These are phyloP conservation scores for Aphyosemion australe DNA, from an alignment of 2,113 vertebrate genomes.

Conservation along the genomic window DNA sequence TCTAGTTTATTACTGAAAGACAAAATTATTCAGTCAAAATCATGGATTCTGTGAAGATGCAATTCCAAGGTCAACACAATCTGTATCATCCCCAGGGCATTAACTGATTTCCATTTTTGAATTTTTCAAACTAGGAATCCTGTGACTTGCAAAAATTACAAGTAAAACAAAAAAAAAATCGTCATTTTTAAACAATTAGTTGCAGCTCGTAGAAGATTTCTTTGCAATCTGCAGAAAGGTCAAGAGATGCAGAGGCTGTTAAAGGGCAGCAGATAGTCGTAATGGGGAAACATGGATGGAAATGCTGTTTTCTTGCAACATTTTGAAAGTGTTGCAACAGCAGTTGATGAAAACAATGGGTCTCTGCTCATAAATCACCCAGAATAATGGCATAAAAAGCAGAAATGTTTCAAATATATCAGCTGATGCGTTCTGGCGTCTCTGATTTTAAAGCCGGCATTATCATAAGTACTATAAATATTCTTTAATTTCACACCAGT, in stretches of 20 bases:
- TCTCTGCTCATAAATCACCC: slow-evolving; percentile 9
- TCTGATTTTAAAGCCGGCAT: slow-evolving; percentile 33
- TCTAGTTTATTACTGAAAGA: too few species aligned
- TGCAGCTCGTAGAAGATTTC: neutral
- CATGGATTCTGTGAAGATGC: neutral
- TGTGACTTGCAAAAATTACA: neutral
- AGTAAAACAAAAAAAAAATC: neutral
- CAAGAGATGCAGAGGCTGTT: neutral
- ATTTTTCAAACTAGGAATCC: neutral
- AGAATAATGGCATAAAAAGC: slow-evolving; percentile 14
- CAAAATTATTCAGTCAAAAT: neutral
- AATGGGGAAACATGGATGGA: neutral
- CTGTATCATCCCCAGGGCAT: neutral
- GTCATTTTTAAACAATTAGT: neutral
- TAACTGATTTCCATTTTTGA: neutral
- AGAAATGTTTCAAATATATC: slow-evolving; percentile 14
- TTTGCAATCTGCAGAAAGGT: neutral
- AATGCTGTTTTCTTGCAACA: slow-evolving; percentile 7
- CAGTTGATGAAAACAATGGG: slow-evolving; percentile 1
- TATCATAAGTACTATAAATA: slow-evolving; percentile 44
- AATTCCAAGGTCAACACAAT: neutral
- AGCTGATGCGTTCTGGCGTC: slow-evolving; percentile 19
- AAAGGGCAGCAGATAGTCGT: slow-evolving; percentile 1
- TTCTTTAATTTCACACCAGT: slow-evolving; percentile 51
- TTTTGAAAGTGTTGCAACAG: slow-evolving; percentile 1